phyloP scores from a whole-genome alignment of 1,140 invertebrate genomes.

The Charaxes varanes region DNA sequence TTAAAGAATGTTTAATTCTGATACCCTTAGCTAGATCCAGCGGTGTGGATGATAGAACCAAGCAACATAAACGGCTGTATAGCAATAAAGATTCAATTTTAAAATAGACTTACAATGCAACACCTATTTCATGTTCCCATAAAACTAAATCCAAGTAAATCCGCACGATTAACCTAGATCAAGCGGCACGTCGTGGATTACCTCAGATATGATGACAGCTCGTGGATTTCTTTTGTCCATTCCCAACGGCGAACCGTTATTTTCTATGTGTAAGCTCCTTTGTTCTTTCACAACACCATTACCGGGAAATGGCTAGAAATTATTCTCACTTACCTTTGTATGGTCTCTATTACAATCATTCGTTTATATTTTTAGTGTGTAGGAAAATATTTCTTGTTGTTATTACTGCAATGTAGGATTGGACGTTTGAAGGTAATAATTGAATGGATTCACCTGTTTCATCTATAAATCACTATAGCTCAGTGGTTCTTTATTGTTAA shows the following conservation, averaged over 20 bases:
- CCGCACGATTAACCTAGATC: not conserved
- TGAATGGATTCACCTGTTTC: too few species aligned
- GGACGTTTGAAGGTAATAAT: too few species aligned
- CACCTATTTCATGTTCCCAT: too few species aligned
- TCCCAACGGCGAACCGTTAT: slow-evolving; percentile 10
- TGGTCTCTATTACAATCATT: not conserved
- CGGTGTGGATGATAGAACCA: too few species aligned
- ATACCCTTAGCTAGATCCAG: too few species aligned
- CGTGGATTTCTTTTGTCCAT: slow-evolving; percentile 16
- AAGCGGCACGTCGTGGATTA: slow-evolving; percentile 4
- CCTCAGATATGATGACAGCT: slow-evolving; percentile 13
- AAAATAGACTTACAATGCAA: too few species aligned
- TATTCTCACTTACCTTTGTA: slow-evolving; percentile 15
- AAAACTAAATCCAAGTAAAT: slow-evolving; percentile 12
- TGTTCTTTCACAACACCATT: slow-evolving; percentile 14
- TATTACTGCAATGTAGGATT: too few species aligned
- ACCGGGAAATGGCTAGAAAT: slow-evolving; percentile 8
- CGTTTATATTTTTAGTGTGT: not conserved
- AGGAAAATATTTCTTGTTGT: not conserved
- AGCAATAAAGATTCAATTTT: too few species aligned
- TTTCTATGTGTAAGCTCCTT: slow-evolving; percentile 18
- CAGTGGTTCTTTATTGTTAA: too few species aligned
- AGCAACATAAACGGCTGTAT: too few species aligned
- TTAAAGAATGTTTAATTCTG: too few species aligned
- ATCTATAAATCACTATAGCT: too few species aligned